These are phyloP conservation scores for Corythornis vintsioides DNA, from an alignment of 2,113 vertebrate genomes.

Conservation along the genomic window DNA sequence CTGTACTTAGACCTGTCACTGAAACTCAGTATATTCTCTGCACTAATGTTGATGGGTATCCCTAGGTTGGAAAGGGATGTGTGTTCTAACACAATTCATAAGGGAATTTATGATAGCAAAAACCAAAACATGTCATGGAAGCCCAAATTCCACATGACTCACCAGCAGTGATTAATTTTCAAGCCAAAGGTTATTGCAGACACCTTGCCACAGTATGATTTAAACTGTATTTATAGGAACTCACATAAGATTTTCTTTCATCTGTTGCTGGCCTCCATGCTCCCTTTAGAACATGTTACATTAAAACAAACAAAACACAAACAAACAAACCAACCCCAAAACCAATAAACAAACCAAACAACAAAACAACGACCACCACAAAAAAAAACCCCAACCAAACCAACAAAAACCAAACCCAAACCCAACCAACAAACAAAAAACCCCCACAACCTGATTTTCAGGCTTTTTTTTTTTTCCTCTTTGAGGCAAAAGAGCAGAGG, in stretches of 20 bases:
- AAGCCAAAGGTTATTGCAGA: background rate
- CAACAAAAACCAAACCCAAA: too few species aligned
- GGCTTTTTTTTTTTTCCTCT: background rate
- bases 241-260: background rate
- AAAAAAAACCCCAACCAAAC: too few species aligned
- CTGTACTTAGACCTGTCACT: background rate
- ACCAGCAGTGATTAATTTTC: background rate
- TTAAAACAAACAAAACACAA: background rate
- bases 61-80: background rate
- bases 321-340: too few species aligned
- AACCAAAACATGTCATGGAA: background rate
- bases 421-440: too few species aligned
- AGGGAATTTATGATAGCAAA: background rate
- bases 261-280: background rate
- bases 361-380: too few species aligned
- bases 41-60: fast-evolving
- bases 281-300: background rate
- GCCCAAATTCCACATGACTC: background rate
- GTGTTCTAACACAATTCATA: background rate
- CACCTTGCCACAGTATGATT: background rate
- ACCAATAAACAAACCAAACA: too few species aligned
- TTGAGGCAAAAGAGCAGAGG: background rate
- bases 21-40: background rate
- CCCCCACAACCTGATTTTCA: background rate
- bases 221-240: background rate